These are phyloP conservation scores for Sparus aurata DNA, from an alignment of 2,797 vertebrate genomes.

Conservation along the genomic window DNA sequence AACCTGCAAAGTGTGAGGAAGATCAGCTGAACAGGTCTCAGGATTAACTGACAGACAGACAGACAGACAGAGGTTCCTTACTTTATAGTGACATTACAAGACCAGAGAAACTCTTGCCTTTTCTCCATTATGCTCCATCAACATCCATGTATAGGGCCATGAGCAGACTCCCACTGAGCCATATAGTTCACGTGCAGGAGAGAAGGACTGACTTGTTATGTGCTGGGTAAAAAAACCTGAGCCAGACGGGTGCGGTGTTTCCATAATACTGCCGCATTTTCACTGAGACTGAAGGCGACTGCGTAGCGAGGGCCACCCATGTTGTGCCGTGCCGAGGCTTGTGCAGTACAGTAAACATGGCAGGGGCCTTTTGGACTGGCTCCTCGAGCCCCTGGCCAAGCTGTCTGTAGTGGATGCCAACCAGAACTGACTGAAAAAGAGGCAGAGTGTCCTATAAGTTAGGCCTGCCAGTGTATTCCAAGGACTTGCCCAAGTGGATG, in stretches of 20 bases:
- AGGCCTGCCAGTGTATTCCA: slow-evolving; percentile 61
- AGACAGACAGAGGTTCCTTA: too few species aligned
- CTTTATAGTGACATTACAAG: too few species aligned
- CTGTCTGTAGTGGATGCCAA: slow-evolving; percentile 77
- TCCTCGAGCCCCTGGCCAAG: slow-evolving; percentile 80
- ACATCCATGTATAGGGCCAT: slow-evolving; percentile 23
- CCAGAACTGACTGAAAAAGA: slow-evolving; percentile 77
- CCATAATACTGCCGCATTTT: slow-evolving; percentile 77
- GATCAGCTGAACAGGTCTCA: too few species aligned
- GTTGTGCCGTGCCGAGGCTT: slow-evolving; percentile 78
- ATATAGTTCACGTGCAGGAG: slow-evolving; percentile 56
- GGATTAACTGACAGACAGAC: too few species aligned
- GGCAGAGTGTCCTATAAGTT: slow-evolving; percentile 71
- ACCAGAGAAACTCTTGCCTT: neutral
- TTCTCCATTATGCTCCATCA: slow-evolving; percentile 15
- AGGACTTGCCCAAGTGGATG: slow-evolving; percentile 58
- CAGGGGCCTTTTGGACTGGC: slow-evolving; percentile 79
- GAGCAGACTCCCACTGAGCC: slow-evolving; percentile 34
- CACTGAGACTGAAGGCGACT: slow-evolving; percentile 77
- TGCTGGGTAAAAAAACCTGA: slow-evolving; percentile 53
- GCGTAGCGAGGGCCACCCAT: slow-evolving; percentile 82
- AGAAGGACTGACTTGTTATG: slow-evolving; percentile 59
- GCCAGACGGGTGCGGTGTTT: slow-evolving; percentile 75
- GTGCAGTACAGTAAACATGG: slow-evolving; percentile 81
- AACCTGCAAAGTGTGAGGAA: too few species aligned